phyloP scores from a whole-genome alignment of 2,888 invertebrate species.

The Limnephilus auricula region DNA sequence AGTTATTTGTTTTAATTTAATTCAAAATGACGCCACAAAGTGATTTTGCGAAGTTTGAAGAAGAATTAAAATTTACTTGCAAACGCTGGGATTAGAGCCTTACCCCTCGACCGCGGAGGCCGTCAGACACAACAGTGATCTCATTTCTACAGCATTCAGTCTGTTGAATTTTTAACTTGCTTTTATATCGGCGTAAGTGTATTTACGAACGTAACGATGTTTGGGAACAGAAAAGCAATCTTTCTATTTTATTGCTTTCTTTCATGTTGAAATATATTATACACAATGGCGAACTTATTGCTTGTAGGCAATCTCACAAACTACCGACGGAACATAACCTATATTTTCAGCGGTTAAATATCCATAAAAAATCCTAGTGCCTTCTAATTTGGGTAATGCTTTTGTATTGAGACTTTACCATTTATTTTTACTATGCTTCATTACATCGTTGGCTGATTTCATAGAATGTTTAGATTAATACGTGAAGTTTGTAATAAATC shows the following conservation, averaged over 20 bases:
- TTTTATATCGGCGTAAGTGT: background rate
- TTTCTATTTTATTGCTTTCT: background rate
- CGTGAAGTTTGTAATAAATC: background rate
- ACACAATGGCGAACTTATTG: background rate
- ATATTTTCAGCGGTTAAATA: background rate
- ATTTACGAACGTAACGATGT: background rate
- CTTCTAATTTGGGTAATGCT: background rate
- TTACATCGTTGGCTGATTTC: background rate
- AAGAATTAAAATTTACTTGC: too few species aligned
- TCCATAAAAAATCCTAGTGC: background rate
- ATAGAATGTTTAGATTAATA: background rate
- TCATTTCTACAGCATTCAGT: too few species aligned
- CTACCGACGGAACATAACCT: background rate
- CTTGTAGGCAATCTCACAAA: background rate
- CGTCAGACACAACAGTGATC: too few species aligned
- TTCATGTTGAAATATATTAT: background rate
- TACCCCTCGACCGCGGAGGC: too few species aligned
- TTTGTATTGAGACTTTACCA: background rate
- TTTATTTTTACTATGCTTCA: background rate
- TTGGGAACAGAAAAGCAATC: background rate
- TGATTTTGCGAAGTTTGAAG: too few species aligned
- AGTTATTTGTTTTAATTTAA: too few species aligned
- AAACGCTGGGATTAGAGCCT: too few species aligned
- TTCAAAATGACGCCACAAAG: too few species aligned
- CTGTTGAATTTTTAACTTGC: background rate